Conservation (phyloP, 2,797 vertebrate genomes). For the Bryconaethiops microstoma region DNA sequence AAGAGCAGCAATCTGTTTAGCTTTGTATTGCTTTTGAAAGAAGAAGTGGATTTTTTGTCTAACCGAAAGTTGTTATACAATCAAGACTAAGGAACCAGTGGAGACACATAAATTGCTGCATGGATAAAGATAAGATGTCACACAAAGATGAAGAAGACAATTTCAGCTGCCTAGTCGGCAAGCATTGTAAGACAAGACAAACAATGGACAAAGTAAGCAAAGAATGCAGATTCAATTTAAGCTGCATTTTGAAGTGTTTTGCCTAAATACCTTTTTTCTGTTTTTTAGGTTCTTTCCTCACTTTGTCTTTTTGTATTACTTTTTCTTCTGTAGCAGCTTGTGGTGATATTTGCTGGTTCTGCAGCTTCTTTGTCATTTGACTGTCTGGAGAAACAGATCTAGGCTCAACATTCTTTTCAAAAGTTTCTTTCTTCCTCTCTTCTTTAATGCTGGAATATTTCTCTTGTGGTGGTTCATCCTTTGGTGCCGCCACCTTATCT, state of each 20-base stretch:
- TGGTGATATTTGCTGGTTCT: constrained; percentile 8
- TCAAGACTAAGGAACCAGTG: constrained; percentile 23
- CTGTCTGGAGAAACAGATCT: background rate
- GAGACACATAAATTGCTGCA: background rate
- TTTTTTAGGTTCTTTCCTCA: constrained; percentile 35
- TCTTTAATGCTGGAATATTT: background rate
- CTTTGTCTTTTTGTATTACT: constrained; percentile 36
- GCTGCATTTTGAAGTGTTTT: constrained; percentile 4
- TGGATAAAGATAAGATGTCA: no score
- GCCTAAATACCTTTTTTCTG: constrained; percentile 49
- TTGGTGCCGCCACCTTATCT: constrained; percentile 6
- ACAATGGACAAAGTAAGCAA: constrained; percentile 6
- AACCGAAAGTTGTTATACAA: constrained; percentile 39
- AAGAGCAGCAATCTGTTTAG: background rate
- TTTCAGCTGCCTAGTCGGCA: constrained; percentile 49
- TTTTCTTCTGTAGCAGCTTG: constrained; percentile 1
- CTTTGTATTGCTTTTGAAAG: background rate
- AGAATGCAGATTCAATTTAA: constrained; percentile 35
- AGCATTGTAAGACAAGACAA: constrained; percentile 33
- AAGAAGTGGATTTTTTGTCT: background rate
- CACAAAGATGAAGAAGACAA: constrained; percentile 22
- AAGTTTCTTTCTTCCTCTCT: background rate
- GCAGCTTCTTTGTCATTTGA: constrained; percentile 1
- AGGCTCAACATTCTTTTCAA: background rate
- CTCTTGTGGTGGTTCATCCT: constrained; percentile 17